Evolutionary conservation across 2,797 vertebrate species (phyloP).

Genomic region (Ptychobarbus kaznakovi): DNA sequence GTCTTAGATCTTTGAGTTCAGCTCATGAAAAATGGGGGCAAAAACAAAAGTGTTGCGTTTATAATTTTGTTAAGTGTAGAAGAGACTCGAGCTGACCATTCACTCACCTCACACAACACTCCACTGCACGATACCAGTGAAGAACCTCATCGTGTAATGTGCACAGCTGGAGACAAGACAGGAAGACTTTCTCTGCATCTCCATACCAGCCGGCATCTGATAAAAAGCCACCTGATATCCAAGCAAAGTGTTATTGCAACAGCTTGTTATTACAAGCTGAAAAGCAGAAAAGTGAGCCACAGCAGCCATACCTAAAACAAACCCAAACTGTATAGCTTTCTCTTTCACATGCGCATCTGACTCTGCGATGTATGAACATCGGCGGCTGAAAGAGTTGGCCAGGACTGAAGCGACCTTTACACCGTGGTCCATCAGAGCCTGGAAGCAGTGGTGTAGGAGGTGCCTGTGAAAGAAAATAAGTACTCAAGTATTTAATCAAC

Average conservation of each 20-base stretch:
- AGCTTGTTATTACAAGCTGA: background rate
- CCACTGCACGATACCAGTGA: slow-evolving; percentile 95
- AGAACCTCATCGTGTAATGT: slow-evolving; percentile 95
- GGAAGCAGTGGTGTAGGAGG: slow-evolving; percentile 98
- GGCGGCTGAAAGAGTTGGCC: slow-evolving; percentile 96
- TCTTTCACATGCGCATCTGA: slow-evolving; percentile 96
- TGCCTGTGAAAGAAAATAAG: slow-evolving; percentile 79
- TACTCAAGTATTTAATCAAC: background rate
- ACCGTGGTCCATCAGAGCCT: slow-evolving; percentile 98
- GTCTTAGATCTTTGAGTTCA: too few relatives aligned
- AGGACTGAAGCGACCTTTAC: slow-evolving; percentile 98
- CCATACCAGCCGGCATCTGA: slow-evolving; percentile 99
- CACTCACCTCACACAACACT: slow-evolving; percentile 94
- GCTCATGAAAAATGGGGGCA: too few relatives aligned
- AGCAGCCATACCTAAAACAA: slow-evolving; percentile 88
- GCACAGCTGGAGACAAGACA: slow-evolving; percentile 96
- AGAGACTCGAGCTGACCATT: background rate
- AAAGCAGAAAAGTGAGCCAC: background rate
- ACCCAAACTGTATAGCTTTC: slow-evolving; percentile 98
- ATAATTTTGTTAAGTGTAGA: too few relatives aligned
- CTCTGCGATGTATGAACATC: slow-evolving; percentile 98
- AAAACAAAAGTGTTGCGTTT: too few relatives aligned
- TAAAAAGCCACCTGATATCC: slow-evolving; percentile 88
- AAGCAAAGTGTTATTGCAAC: slow-evolving; percentile 39
- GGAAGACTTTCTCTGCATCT: slow-evolving; percentile 97